A percentile compares a stretch with the other conserved stretches of the same genome.
Conservation (phyloP, 2,888 invertebrate species). For the Parelbella ahira region DNA sequence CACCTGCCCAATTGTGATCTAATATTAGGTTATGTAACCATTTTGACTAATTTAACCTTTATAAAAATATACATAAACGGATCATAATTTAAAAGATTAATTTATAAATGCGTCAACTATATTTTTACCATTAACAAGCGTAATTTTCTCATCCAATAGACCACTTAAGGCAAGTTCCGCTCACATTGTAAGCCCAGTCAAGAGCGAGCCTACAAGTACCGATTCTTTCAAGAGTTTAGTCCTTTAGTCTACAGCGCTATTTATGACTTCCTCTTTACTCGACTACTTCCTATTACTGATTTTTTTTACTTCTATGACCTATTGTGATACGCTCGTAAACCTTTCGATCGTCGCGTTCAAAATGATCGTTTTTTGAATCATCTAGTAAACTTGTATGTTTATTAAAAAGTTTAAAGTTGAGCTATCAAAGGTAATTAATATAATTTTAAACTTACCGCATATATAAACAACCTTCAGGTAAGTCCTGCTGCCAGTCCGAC, state of each 20-base stretch:
- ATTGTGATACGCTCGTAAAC: background rate
- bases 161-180: constrained; percentile 17
- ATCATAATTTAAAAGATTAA: too few species aligned
- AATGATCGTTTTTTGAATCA: too few species aligned
- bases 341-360: too few species aligned
- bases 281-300: constrained; percentile 3
- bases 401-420: too few species aligned
- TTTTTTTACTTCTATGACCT: constrained; percentile 2
- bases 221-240: constrained; percentile 21
- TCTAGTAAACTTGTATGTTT: too few species aligned
- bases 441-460: constrained; percentile 87
- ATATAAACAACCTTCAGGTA: constrained; percentile 93
- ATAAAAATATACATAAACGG: too few species aligned
- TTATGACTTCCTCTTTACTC: constrained; percentile 14
- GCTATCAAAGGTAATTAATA: too few species aligned
- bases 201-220: constrained; percentile 17
- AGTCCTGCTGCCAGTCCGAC: constrained; percentile 88
- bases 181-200: constrained; percentile 14
- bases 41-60: too few species aligned
- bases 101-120: too few species aligned
- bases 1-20: too few species aligned
- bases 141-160: constrained; percentile 23
- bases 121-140: too few species aligned
- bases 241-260: constrained; percentile 18
- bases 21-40: too few species aligned